Conservation (phyloP, 1,140 invertebrate genomes). For the Ectropis grisescens region DNA sequence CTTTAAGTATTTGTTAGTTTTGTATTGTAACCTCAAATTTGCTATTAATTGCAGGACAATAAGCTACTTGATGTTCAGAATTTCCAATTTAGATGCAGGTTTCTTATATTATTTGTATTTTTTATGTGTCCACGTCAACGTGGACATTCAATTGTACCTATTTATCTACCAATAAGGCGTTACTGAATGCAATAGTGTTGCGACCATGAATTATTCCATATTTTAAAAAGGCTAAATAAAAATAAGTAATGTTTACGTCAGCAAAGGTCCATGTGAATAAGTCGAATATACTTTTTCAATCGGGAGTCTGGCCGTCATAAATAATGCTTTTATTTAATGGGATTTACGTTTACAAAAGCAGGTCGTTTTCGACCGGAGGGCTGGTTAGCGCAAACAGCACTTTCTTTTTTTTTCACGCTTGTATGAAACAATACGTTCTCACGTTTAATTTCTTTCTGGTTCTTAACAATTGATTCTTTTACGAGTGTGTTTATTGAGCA, state of each 20-base stretch:
- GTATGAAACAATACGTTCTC: conserved; percentile 67
- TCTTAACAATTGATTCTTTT: conserved; percentile 61
- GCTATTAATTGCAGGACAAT: too few species aligned
- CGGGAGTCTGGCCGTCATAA: conserved; percentile 30
- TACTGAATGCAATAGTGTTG: too few species aligned
- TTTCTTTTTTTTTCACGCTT: conserved; percentile 57
- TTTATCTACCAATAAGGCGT: too few species aligned
- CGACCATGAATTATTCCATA: too few species aligned
- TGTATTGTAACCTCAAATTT: too few species aligned
- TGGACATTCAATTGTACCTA: too few species aligned
- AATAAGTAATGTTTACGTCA: conserved; percentile 11
- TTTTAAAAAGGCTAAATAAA: too few species aligned
- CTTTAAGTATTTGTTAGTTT: too few species aligned
- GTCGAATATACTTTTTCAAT: conserved; percentile 34
- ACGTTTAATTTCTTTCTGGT: conserved; percentile 66
- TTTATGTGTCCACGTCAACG: too few species aligned
- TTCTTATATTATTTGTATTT: too few species aligned
- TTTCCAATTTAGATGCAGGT: too few species aligned
- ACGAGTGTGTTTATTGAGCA: conserved; percentile 66
- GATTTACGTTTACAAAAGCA: conserved; percentile 53
- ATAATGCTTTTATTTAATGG: conserved; percentile 49
- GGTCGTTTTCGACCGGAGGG: conserved; percentile 60
- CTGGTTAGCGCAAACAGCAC: conserved; percentile 50
- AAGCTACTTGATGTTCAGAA: too few species aligned
- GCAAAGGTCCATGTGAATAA: conserved; percentile 12